Conservation (phyloP, 2,113 vertebrate genomes). For the Chionomys nivalis region DNA sequence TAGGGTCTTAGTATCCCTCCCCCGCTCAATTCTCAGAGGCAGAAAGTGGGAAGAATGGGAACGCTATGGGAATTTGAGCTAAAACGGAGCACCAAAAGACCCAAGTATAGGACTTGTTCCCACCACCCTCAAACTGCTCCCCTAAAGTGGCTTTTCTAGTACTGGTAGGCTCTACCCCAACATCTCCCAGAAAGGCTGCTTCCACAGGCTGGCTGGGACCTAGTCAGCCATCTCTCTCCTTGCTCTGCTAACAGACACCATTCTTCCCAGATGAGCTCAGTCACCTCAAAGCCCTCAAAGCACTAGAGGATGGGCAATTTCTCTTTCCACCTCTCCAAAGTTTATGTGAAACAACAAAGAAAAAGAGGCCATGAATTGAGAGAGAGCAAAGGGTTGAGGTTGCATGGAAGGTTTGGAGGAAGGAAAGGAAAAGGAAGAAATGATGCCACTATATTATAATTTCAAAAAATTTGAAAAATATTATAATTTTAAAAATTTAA, state of each 20-base stretch:
- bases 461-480: not conserved
- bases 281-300: not conserved
- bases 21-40: not conserved
- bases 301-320: not conserved
- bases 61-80: not conserved
- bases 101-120: not conserved
- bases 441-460: not conserved
- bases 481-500: not conserved
- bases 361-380: not conserved
- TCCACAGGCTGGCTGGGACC: too few relatives aligned
- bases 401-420: not conserved
- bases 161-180: fast-evolving
- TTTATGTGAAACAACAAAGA: not conserved
- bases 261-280: not conserved
- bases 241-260: not conserved
- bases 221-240: not conserved
- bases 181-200: not conserved
- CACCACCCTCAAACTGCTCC: not conserved
- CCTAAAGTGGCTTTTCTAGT: fast-evolving
- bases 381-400: not conserved
- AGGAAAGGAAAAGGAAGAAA: not conserved
- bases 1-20: not conserved
- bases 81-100: not conserved
- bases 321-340: not conserved
- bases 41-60: not conserved